Base-by-base conservation (phyloP, 2,113 vertebrate species). In the Burhinus bistriatus region DNA sequence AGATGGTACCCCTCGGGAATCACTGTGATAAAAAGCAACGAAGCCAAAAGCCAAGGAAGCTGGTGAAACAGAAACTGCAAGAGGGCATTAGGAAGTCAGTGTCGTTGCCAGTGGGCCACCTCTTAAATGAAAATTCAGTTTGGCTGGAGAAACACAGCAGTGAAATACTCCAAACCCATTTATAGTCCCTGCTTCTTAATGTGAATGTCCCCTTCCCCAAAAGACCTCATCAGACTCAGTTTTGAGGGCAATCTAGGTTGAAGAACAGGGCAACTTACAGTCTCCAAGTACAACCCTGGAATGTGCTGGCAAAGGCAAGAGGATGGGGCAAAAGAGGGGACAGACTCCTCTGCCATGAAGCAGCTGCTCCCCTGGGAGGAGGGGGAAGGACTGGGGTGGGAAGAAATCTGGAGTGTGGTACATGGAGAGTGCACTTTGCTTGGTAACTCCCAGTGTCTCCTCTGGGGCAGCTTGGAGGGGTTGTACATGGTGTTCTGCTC, bases 361-460 rank as follows among this genome's bases (percentile, higher is more conserved):
- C 52, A 55, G 66, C 70, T 85, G 83, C 76, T 87, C 52, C 84
- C 59, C 27, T 21, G 64, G 38, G 47, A 91, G 65, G 21, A 89
- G 26, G 3, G 25, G 47, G 42, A 58, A 90, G 66, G 57, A n/a
- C 21, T 2, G 1, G 21, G 11, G 42, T 38, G 54, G 76, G 72
- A 93, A 59, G 51, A 90, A 90, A 81, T 51, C 32, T 90, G 70
- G 51, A 89, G 42, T 82, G 76, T 79, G 80, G 69, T 80, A 69
- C 57, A 61, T 0, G 7, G 64, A 76, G 80, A 84, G 78, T 32
- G 47, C 64, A 77, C 73, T 92, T 91, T 62, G 58, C 91, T 65
- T 84, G 55, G 81, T 87, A 94, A 82, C 70, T 92, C 89, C 80
- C 77, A 92, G 69, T 7, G 30, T 16, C 62, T 95, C 91, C 93